Percentiles rank a stretch among this genome's conserved stretches.
phyloP scores from a whole-genome alignment of 2,113 vertebrate species.

The Lagopus leucura region DNA sequence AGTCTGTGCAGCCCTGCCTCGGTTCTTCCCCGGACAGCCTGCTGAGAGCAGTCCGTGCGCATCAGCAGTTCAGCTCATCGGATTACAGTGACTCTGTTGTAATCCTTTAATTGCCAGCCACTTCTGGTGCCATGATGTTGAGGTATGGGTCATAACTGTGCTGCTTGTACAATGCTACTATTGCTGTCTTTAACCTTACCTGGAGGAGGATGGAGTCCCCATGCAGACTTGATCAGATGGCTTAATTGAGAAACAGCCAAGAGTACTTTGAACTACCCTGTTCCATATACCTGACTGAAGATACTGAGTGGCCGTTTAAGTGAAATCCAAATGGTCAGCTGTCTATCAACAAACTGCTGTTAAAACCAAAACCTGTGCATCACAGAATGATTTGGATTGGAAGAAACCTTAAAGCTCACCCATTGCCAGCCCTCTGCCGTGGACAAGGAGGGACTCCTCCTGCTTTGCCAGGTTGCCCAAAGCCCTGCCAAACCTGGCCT shows the following conservation, averaged over 20 bases:
- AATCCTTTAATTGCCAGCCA: conserved; percentile 64
- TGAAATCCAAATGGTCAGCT: neutral
- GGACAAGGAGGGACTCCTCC: neutral
- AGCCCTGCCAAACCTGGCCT: neutral
- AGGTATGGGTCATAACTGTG: neutral
- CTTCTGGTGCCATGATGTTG: conserved; percentile 41
- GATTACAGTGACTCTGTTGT: conserved; percentile 33
- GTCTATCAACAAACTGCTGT: neutral
- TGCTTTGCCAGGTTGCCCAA: neutral
- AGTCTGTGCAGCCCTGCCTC: neutral
- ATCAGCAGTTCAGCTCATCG: conserved; percentile 16
- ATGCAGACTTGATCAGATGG: accelerated
- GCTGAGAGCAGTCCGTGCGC: accelerated
- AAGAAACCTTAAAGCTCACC: neutral
- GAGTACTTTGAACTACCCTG: neutral
- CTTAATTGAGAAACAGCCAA: neutral
- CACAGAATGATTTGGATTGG: neutral
- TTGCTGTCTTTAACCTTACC: neutral
- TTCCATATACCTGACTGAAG: neutral
- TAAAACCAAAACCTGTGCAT: neutral
- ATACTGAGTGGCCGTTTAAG: neutral
- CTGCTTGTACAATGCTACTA: neutral
- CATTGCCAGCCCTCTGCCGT: neutral
- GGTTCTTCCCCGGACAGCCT: neutral
- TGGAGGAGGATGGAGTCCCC: neutral